phyloP scores from a whole-genome alignment of 2,888 invertebrate genomes.

The Ypsolopha sequella region DNA sequence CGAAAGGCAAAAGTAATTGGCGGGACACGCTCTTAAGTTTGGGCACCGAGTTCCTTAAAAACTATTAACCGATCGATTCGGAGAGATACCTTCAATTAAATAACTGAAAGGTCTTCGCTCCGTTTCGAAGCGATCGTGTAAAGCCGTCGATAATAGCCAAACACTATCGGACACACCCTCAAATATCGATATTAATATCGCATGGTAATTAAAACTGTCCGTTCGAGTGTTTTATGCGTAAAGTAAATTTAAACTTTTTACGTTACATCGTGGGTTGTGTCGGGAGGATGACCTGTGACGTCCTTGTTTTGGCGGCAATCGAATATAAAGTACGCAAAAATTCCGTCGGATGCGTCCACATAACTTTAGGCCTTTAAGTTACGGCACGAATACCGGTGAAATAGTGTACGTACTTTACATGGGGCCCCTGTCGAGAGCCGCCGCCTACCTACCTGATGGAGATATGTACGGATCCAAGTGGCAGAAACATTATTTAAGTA shows the following conservation, averaged over 20 bases:
- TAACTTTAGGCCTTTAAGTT: conserved; percentile 65
- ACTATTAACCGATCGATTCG: conserved; percentile 39
- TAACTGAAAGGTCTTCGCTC: neutral
- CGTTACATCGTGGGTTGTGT: conserved; percentile 18
- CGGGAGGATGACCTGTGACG: conserved; percentile 47
- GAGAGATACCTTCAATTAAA: conserved; percentile 23
- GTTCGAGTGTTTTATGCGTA: conserved; percentile 35
- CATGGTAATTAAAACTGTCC: conserved; percentile 41
- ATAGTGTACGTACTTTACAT: conserved; percentile 42
- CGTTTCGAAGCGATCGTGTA: conserved; percentile 29
- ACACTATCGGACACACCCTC: conserved; percentile 61
- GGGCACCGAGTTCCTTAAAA: conserved; percentile 47
- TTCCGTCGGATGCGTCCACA: conserved; percentile 51
- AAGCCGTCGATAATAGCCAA: conserved; percentile 40
- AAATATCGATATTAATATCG: conserved; percentile 36
- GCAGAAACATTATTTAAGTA: neutral
- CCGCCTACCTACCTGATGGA: conserved; percentile 41
- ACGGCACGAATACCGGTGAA: conserved; percentile 47
- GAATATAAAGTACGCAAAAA: conserved; percentile 45
- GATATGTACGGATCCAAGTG: neutral
- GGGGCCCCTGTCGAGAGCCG: conserved; percentile 55
- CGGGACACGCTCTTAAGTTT: conserved; percentile 45
- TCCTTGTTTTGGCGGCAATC: conserved; percentile 47
- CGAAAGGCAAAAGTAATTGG: conserved; percentile 41
- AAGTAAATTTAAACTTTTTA: conserved; percentile 21